Base-by-base conservation (phyloP, 2,888 invertebrate species). In the Antheraea yamamai region DNA sequence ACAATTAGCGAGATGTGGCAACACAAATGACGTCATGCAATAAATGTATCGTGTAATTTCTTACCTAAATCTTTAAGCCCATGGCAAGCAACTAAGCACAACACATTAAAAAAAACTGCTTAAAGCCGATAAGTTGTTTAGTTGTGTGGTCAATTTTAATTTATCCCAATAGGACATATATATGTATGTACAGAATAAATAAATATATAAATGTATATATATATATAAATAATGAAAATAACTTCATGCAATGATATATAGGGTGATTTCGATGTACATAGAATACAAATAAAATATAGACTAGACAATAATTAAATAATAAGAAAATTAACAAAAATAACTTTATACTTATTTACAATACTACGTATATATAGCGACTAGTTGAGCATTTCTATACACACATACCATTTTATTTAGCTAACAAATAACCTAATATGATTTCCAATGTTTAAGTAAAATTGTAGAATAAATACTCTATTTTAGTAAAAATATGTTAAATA, bases 191-290 rank as follows among this genome's bases (percentile, higher is more conserved):
- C 16, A 66, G 16, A 4, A 55, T 6, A 55, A 4, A 30, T 66
- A 14, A 26, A 64, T 64, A 64, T 23, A 18, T 52, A 72, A 72
- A 55, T 58, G 14, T 23, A 73, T n/a, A 61, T 39, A 73, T 23
- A 73, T n/a, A 61, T 39, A 73, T 61, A 61, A 30, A 66, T 66
- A 66, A 30, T 26, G 30, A 66, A 30, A 66, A 66, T 66, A 30
- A 12, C 14, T 30, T 30, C 26, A 66, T 66, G 64, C 16, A 66
- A 66, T 66, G 26, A 30, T 66, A 30, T 66, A 66, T 66, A 30
- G 16, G 16, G 14, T 66, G 26, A 30, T 66, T 30, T 30, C 16
- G 4, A 66, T 66, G 64, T 16, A 26, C 26, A 30, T 66, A 66
- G 20, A 26, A 16, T 66, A 66, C 4, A 66, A 14, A 66, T 66